These are phyloP conservation scores for Zaprionus africanus DNA, from an alignment of 1,140 invertebrate species.

Conservation along the genomic window DNA sequence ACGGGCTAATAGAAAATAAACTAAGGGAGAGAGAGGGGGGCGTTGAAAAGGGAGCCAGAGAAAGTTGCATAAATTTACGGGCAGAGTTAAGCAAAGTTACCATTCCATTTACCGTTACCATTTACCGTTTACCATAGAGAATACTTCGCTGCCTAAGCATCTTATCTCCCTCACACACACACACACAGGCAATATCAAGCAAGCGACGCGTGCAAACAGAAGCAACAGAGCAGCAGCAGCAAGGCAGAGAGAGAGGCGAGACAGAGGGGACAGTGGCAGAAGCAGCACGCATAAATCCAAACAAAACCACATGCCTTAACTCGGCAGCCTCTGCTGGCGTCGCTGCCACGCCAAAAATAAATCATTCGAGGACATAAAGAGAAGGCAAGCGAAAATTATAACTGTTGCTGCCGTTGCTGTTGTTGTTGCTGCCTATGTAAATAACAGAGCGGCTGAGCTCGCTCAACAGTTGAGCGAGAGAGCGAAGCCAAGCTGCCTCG, in stretches of 20 bases:
- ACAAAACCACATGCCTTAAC: slow-evolving; percentile 77
- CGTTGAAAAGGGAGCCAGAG: neutral
- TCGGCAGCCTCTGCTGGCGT: slow-evolving; percentile 36
- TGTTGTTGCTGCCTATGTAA: slow-evolving; percentile 67
- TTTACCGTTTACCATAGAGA: slow-evolving; percentile 26
- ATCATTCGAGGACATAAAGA: slow-evolving; percentile 80
- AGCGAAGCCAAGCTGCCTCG: neutral
- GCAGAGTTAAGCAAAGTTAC: slow-evolving; percentile 45
- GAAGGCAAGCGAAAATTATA: slow-evolving; percentile 81
- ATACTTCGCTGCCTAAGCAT: slow-evolving; percentile 58
- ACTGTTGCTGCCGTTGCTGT: slow-evolving; percentile 77
- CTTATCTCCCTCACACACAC: slow-evolving; percentile 60
- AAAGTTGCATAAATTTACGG: slow-evolving; percentile 63
- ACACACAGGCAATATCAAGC: slow-evolving; percentile 56
- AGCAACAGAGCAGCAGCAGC: neutral
- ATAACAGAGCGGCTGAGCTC: slow-evolving; percentile 56
- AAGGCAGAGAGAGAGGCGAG: neutral
- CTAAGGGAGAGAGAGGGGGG: neutral
- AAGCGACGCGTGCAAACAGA: slow-evolving; percentile 69
- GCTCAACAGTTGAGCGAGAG: slow-evolving; percentile 44
- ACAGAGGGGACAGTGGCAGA: neutral
- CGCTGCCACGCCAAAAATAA: slow-evolving; percentile 71
- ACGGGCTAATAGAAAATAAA: slow-evolving; percentile 65
- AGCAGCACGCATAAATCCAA: slow-evolving; percentile 72
- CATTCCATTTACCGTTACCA: slow-evolving; percentile 42